Percentiles rank a stretch among this genome's conserved stretches.
Evolutionary conservation across 2,888 invertebrate species (phyloP).

Genomic region (Drosophila gaucha): DNA sequence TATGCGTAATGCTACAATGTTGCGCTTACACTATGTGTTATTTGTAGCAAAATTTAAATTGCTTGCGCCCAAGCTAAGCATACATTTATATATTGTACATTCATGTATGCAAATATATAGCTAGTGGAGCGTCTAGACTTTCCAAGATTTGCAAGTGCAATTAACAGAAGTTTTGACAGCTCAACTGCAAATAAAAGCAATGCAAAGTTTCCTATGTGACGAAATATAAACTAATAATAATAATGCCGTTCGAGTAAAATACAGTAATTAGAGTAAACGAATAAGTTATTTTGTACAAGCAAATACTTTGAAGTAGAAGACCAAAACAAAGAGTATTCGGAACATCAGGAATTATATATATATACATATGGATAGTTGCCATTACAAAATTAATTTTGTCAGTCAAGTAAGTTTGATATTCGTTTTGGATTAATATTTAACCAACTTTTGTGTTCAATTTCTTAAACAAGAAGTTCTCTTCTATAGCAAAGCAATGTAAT

Average conservation of each 20-base stretch:
- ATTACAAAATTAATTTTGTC: no score
- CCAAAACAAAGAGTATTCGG: no score
- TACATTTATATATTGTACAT: not conserved
- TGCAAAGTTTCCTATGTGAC: constrained; percentile 3
- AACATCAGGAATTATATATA: no score
- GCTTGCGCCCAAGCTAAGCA: not conserved
- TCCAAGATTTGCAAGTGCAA: constrained; percentile 34
- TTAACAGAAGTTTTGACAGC: constrained; percentile 24
- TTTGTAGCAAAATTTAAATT: constrained; percentile 21
- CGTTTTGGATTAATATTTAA: no score
- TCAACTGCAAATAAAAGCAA: constrained; percentile 4
- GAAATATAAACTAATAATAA: not conserved
- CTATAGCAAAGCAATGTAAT: no score
- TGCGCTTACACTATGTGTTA: constrained; percentile 17
- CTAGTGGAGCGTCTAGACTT: constrained; percentile 43
- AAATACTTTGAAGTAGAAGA: no score
- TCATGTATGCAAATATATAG: no score
- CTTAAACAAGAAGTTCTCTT: no score
- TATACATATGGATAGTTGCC: no score
- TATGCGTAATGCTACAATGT: constrained; percentile 58
- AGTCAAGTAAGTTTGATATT: no score
- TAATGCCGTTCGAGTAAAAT: not conserved
- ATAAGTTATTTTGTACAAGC: not conserved
- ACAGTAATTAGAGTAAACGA: not conserved
- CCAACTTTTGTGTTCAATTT: no score